Conservation (phyloP, 2,113 vertebrate genomes). For the Dasyurus viverrinus region DNA sequence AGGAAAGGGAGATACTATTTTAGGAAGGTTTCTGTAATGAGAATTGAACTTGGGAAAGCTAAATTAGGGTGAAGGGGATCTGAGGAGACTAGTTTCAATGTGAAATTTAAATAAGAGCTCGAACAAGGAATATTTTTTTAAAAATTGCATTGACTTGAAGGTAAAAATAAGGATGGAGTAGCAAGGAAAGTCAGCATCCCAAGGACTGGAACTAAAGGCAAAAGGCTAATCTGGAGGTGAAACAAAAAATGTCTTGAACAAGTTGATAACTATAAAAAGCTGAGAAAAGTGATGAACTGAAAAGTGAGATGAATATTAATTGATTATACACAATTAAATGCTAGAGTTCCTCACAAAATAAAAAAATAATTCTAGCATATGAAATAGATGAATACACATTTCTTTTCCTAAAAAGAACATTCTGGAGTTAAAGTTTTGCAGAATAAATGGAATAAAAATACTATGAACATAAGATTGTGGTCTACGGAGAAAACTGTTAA, state of each 20-base stretch:
- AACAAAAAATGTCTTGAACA: background rate
- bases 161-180: background rate
- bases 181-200: background rate
- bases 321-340: background rate
- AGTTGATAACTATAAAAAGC: background rate
- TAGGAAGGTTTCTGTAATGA: background rate
- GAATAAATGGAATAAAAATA: background rate
- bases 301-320: background rate
- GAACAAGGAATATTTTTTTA: background rate
- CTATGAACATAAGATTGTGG: constrained; percentile 14
- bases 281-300: background rate
- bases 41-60: background rate
- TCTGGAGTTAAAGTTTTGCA: constrained; percentile 20
- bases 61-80: background rate
- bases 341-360: background rate
- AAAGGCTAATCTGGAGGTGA: background rate
- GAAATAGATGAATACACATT: background rate
- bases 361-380: background rate
- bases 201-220: background rate
- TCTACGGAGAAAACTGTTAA: background rate
- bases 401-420: constrained; percentile 9
- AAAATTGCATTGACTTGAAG: background rate
- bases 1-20: background rate
- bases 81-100: background rate
- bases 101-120: background rate